Evolutionary conservation across 2,888 invertebrate species (phyloP).

Genomic region (Steromphala cineraria): DNA sequence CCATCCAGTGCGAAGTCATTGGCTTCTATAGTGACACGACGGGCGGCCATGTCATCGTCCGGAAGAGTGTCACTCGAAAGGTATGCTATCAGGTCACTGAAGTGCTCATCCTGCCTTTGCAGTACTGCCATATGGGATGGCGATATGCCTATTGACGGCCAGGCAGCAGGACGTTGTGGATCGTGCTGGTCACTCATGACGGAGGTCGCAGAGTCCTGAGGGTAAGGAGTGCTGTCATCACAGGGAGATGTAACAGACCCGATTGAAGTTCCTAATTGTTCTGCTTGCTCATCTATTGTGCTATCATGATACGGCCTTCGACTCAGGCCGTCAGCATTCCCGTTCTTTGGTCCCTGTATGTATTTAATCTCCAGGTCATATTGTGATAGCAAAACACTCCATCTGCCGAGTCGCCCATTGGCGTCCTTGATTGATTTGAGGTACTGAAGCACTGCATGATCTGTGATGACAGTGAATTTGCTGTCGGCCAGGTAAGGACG

Average conservation of each 20-base stretch:
- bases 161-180: not conserved
- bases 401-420: constrained; percentile 30
- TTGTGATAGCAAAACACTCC: constrained; percentile 21
- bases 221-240: too few relatives aligned
- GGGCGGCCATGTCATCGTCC: not conserved
- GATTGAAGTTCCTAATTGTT: not conserved
- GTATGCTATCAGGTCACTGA: not conserved
- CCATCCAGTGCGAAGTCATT: not conserved
- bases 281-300: not conserved
- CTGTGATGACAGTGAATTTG: constrained; percentile 41
- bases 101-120: not conserved
- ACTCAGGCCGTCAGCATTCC: constrained; percentile 33
- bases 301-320: constrained; percentile 21
- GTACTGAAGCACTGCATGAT: constrained; percentile 41
- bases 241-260: not conserved
- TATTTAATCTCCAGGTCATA: constrained; percentile 19
- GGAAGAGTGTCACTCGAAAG: not conserved
- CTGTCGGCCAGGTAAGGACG: constrained; percentile 37
- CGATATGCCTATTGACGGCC: not conserved
- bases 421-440: constrained; percentile 37
- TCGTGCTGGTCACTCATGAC: too few relatives aligned
- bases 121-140: not conserved
- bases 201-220: too few relatives aligned
- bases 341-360: constrained; percentile 24
- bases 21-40: not conserved